Evolutionary conservation across 35 echinoderm and acorn worm genomes (phyloP), one percentile per base, ranked within the genome.

Genomic region (Ophiothrix spiculata): DNA sequence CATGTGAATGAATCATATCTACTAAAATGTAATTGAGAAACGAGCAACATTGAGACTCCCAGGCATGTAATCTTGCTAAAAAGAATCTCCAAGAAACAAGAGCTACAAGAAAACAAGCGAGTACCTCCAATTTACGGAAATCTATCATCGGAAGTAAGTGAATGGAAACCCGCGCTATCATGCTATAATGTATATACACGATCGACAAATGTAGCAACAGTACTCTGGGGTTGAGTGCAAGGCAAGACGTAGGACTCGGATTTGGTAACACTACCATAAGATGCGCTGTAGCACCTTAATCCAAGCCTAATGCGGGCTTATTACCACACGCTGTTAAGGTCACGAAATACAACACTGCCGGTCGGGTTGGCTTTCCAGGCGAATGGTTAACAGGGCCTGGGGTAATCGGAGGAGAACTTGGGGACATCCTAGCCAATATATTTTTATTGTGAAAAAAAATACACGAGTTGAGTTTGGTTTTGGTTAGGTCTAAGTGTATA

Each of bases 141-240:
- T 69, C 60, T 69, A 69, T 69, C 60, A 69, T 69, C 60, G 60
- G 60, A 69, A 69, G 29, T 69, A 69, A n/a, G 10, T 69, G 60
- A 69, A 69, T 69, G 60, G 60, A 69, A 69, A 69, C 10, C n/a
- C 60, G 23, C 60, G 23, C 60, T 69, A 69, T 69, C 60, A 69
- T 69, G 16, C 60, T 69, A 69, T 69, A n/a, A 69, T 69, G 60
- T 69, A 69, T 69, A 69, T 28, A 69, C 60, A 69, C 60, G 60
- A 69, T 25, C 60, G 60, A 69, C 60, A 69, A 69, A 69, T 69
- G 60, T 69, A 69, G 29, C 60, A 69, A 69, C 60, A 69, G 60
- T 28, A 69, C 60, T 69, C 60, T n/a, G n/a, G 60, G 29, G 6
- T 69, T 15, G 6, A 6, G 60, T 69, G 60, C 60, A 69, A 69